phyloP scores from a whole-genome alignment of 2,888 invertebrate species.

The Embidobia sp. region DNA sequence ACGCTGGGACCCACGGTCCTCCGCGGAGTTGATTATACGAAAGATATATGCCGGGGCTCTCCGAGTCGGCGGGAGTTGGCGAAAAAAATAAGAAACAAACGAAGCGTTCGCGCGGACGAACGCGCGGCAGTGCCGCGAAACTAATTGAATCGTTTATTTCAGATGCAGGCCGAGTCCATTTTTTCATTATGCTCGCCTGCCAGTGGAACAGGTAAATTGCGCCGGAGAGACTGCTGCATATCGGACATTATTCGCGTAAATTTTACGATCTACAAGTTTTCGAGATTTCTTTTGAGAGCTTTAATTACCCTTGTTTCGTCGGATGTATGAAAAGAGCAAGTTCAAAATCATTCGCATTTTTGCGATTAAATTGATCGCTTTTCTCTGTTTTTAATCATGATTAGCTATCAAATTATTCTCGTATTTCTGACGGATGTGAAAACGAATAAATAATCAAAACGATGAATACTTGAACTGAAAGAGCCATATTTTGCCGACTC shows the following conservation, averaged over 20 bases:
- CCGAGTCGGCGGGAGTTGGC: not conserved
- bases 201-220: conserved; percentile 11
- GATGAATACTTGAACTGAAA: too few relatives aligned
- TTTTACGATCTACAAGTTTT: too few relatives aligned
- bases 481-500: too few relatives aligned
- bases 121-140: conserved; percentile 34
- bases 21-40: conserved; percentile 45
- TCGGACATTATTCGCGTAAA: not conserved
- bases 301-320: too few relatives aligned
- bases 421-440: too few relatives aligned
- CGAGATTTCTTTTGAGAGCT: too few relatives aligned
- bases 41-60: conserved; percentile 15
- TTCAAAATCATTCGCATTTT: too few relatives aligned
- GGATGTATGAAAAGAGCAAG: too few relatives aligned
- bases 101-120: not conserved
- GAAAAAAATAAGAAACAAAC: not conserved
- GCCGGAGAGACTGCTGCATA: conserved; percentile 5
- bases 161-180: conserved; percentile 24
- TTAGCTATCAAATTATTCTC: too few relatives aligned
- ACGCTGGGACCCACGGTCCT: conserved; percentile 12
- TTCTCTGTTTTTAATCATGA: too few relatives aligned
- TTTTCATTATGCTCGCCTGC: conserved; percentile 25
- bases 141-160: conserved; percentile 60
- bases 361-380: too few relatives aligned
- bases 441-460: too few relatives aligned